Conservation (phyloP, 64 coral and sea anemone species). For the Trachythela sp. region DNA sequence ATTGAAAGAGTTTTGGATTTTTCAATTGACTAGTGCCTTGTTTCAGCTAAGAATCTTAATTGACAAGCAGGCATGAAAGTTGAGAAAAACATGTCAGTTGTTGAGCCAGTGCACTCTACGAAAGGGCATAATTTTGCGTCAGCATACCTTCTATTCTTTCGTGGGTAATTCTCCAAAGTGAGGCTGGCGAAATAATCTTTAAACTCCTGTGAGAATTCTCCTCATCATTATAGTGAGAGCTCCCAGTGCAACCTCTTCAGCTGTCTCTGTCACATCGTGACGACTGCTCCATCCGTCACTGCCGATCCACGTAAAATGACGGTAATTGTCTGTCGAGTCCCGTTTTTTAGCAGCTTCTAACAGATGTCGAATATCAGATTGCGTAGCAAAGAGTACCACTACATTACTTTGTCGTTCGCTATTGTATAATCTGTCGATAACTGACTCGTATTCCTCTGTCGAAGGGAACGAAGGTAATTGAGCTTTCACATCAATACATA, state of each 20-base stretch:
- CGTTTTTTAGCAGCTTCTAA: background rate
- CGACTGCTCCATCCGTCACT: constrained; percentile 8
- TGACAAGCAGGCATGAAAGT: too few species aligned
- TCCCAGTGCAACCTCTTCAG: background rate
- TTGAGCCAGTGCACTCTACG: too few species aligned
- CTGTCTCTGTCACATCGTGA: background rate
- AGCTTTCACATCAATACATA: background rate
- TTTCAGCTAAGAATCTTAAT: too few species aligned
- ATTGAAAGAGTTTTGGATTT: too few species aligned
- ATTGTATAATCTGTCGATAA: background rate
- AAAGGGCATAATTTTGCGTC: too few species aligned
- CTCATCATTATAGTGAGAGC: constrained; percentile 5
- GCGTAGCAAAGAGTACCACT: background rate
- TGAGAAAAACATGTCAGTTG: too few species aligned
- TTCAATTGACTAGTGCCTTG: too few species aligned
- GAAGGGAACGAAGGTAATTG: background rate
- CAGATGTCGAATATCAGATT: background rate
- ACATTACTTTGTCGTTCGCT: background rate
- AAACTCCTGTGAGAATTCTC: background rate
- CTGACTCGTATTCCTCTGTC: background rate
- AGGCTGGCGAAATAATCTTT: background rate
- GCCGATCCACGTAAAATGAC: constrained; percentile 4
- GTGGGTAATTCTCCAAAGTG: background rate
- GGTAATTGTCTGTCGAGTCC: background rate
- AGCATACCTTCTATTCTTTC: background rate